These are phyloP conservation scores for Plectropomus leopardus DNA, from an alignment of 2,113 vertebrate species.

Conservation along the genomic window DNA sequence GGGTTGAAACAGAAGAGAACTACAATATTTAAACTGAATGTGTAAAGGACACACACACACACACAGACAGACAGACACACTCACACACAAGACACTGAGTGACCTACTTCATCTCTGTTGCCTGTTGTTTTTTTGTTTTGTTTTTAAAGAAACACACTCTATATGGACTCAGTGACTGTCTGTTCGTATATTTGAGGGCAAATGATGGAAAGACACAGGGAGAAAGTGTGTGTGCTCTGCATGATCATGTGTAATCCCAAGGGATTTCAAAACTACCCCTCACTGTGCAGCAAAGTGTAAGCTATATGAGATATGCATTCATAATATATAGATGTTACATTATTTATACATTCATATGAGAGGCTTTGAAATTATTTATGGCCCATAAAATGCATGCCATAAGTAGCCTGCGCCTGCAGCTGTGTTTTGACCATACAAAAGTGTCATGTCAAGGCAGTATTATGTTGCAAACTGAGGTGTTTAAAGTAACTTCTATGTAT, in stretches of 20 bases:
- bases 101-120: conserved; percentile 30
- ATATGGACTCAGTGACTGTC: background rate
- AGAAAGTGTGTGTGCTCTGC: background rate
- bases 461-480: background rate
- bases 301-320: conserved; percentile 25
- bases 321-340: conserved; percentile 50
- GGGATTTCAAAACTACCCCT: conserved; percentile 6
- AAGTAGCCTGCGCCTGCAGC: conserved; percentile 7
- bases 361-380: conserved; percentile 44
- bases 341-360: conserved; percentile 48
- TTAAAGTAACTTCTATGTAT: conserved; percentile 13
- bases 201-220: background rate
- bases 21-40: conserved; percentile 66
- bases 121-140: too few species aligned
- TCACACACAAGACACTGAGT: conserved; percentile 2
- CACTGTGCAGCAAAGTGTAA: conserved; percentile 9
- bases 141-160: too few species aligned
- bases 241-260: conserved; percentile 30
- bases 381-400: conserved; percentile 25
- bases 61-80: background rate
- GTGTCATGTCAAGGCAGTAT: conserved; percentile 5
- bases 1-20: conserved; percentile 68
- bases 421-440: conserved; percentile 21
- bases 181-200: background rate
- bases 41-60: background rate